Percentiles rank a stretch among this genome's conserved stretches.
phyloP scores from a whole-genome alignment of 2,888 invertebrate species.

The Idaea biselata region DNA sequence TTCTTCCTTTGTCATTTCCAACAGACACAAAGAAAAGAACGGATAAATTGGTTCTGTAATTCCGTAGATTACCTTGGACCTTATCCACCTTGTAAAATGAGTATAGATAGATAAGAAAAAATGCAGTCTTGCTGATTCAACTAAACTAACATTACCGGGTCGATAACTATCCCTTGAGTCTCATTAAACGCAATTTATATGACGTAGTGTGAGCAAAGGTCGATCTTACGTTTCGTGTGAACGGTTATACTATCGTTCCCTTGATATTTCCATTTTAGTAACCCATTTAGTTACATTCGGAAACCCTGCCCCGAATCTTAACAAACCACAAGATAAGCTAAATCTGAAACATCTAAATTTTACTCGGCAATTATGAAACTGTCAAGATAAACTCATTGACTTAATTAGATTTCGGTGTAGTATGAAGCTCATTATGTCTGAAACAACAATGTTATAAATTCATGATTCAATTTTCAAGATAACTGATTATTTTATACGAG shows the following conservation, averaged over 20 bases:
- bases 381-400: neutral
- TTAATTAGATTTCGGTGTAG: neutral
- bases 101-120: neutral
- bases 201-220: neutral
- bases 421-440: slow-evolving; percentile 1
- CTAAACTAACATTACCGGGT: neutral
- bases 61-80: neutral
- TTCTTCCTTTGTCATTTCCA: too few species aligned
- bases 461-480: neutral
- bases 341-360: neutral
- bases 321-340: neutral
- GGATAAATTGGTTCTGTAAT: too few species aligned
- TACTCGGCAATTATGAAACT: neutral
- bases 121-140: neutral
- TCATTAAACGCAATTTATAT: neutral
- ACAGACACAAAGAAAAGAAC: too few species aligned
- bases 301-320: neutral
- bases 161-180: slow-evolving; percentile 1
- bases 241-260: neutral
- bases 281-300: neutral
- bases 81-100: neutral
- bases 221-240: neutral
- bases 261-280: slow-evolving; percentile 1
- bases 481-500: slow-evolving; percentile 1
- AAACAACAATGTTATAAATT: neutral